Evolutionary conservation across 2,888 invertebrate species (phyloP).

Genomic region (Limulus polyphemus): DNA sequence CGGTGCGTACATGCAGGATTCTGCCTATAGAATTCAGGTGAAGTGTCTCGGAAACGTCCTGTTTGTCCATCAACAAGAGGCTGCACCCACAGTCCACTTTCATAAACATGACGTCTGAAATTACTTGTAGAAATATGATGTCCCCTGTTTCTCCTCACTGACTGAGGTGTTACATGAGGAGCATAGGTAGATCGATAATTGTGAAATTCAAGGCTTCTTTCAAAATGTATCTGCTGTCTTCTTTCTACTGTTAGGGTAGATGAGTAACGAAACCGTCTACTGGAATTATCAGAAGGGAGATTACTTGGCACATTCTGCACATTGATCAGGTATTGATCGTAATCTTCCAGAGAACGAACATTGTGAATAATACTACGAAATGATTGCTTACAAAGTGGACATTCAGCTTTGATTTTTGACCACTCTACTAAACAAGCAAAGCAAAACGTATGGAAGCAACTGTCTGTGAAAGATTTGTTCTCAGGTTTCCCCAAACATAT

Average conservation of each 20-base stretch:
- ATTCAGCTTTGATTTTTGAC: slow-evolving; percentile 89
- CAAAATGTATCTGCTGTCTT: slow-evolving; percentile 18
- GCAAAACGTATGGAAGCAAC: slow-evolving; percentile 87
- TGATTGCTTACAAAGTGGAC: slow-evolving; percentile 83
- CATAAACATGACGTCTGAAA: slow-evolving; percentile 54
- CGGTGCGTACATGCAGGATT: slow-evolving; percentile 67
- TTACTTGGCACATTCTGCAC: slow-evolving; percentile 11
- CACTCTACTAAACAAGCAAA: slow-evolving; percentile 83
- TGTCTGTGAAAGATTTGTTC: slow-evolving; percentile 82
- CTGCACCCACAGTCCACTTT: slow-evolving; percentile 58
- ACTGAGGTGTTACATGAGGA: slow-evolving; percentile 8
- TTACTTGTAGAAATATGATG: slow-evolving; percentile 35
- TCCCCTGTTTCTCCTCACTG: neutral
- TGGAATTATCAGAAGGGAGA: slow-evolving; percentile 17
- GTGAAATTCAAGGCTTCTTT: slow-evolving; percentile 5
- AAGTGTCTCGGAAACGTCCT: slow-evolving; percentile 57
- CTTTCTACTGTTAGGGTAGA: slow-evolving; percentile 34
- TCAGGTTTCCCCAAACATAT: slow-evolving; percentile 76
- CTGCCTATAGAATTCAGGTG: slow-evolving; percentile 44
- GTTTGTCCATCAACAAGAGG: slow-evolving; percentile 50
- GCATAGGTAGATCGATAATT: slow-evolving; percentile 16
- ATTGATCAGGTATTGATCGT: slow-evolving; percentile 59
- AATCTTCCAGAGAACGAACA: slow-evolving; percentile 71
- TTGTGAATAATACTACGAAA: slow-evolving; percentile 87
- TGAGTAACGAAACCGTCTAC: slow-evolving; percentile 34